Evolutionary conservation across 2,888 invertebrate species (phyloP).

Genomic region (Chouioia cunea): DNA sequence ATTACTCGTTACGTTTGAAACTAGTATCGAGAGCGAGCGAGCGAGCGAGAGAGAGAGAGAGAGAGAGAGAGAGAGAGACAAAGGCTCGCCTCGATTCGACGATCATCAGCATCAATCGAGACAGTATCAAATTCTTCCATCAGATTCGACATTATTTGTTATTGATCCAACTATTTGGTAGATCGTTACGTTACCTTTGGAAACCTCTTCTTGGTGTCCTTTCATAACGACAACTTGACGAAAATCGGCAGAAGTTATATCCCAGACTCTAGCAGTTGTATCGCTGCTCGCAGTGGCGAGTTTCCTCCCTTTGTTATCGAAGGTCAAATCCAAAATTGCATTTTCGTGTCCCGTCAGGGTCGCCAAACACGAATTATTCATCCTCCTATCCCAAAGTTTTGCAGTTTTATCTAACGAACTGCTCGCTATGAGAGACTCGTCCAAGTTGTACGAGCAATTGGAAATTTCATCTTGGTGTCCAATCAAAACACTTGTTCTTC

Average conservation of each 20-base stretch:
- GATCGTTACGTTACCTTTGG: constrained; percentile 73
- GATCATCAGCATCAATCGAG: too few species aligned
- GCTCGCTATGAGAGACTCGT: constrained; percentile 76
- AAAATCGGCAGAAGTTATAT: constrained; percentile 71
- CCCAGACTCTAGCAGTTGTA: constrained; percentile 80
- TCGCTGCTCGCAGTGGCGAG: constrained; percentile 84
- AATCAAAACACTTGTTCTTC: constrained; percentile 72
- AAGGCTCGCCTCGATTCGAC: too few species aligned
- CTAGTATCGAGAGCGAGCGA: too few species aligned
- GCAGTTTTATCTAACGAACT: constrained; percentile 80
- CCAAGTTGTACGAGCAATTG: constrained; percentile 79
- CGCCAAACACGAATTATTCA: constrained; percentile 70
- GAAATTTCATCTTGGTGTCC: constrained; percentile 80
- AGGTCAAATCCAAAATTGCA: constrained; percentile 82
- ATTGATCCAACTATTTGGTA: too few species aligned
- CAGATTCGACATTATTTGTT: too few species aligned
- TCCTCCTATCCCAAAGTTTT: constrained; percentile 78
- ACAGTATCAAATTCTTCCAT: too few species aligned
- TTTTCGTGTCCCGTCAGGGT: constrained; percentile 75
- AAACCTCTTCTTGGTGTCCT: constrained; percentile 79
- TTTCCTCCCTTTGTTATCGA: constrained; percentile 75
- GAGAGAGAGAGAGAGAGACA: too few species aligned
- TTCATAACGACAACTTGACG: constrained; percentile 73
- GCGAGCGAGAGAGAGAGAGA: too few species aligned
- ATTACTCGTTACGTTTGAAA: too few species aligned